Evolutionary conservation across 64 coral and sea anemone genomes (phyloP), one percentile per base, ranked within the genome.

Genomic region (Actinia equina): DNA sequence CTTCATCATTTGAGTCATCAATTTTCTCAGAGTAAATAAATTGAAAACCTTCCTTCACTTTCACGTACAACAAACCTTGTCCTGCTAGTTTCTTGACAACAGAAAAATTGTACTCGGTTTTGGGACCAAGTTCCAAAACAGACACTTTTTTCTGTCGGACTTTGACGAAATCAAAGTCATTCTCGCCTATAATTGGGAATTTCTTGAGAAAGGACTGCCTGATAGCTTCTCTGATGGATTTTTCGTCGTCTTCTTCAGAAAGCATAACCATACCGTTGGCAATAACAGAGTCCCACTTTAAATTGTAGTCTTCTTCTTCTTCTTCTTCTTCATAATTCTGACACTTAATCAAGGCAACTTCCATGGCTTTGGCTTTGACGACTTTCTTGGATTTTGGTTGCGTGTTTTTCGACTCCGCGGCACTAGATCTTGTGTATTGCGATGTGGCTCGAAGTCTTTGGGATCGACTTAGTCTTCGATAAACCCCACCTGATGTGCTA

Each of bases 71-170:
- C 37, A 91, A 53, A 30, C 93, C 89, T 85, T 95, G 89, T 22
- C 93, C 93, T 52, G 67, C 85, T 82, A 95, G 84, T 71, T 91
- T 95, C 86, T 95, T 95, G 37, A 95, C 89, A 85, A 91, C 93
- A 91, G 79, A 55, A 80, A 79, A 95, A 80, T 87, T 89, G 60
- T 87, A 94, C 51, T 90, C 79, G 69, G 82, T 87, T 58, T 81
- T 81, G 26, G 65, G 79, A 52, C 88, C 89, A 23, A 91, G 70
- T 62, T 87, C 86, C 23, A 91, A 80, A 51, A 52, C 51, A 49
- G 92, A 74, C n/a, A 95, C 88, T 85, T 85, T 88, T 82, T 88
- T 94, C 69, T 93, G 92, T 58, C 26, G 63, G 22, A 94, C 88
- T 88, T 94, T 94, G 2, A 93, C 86, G 84, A 93, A 93, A 59